phyloP scores from a whole-genome alignment of 2,888 invertebrate species.

The Pheosia tremula region DNA sequence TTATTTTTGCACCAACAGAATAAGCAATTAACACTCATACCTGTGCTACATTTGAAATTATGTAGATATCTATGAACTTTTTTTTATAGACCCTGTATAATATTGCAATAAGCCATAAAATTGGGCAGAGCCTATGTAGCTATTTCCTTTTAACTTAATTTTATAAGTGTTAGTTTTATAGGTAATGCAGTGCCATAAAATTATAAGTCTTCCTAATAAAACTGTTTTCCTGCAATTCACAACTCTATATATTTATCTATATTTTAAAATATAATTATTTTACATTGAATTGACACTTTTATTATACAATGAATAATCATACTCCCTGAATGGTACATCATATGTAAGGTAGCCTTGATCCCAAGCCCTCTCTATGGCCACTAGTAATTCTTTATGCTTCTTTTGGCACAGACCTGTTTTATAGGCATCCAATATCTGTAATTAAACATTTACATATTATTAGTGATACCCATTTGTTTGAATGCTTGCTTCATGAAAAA shows the following conservation, averaged over 20 bases:
- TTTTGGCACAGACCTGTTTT: slow-evolving; percentile 93
- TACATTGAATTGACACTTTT: slow-evolving; percentile 41
- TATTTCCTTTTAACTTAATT: too few relatives aligned
- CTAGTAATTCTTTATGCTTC: slow-evolving; percentile 89
- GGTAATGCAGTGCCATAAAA: slow-evolving; percentile 17
- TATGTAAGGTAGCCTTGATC: slow-evolving; percentile 92
- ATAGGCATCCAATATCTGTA: slow-evolving; percentile 85
- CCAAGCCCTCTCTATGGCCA: slow-evolving; percentile 92
- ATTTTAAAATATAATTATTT: slow-evolving; percentile 23
- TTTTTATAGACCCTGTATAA: too few relatives aligned
- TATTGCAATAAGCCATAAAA: too few relatives aligned
- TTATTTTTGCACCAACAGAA: too few relatives aligned
- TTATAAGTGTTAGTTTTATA: background rate
- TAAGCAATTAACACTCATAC: too few relatives aligned
- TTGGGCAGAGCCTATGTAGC: too few relatives aligned
- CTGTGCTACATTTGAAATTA: too few relatives aligned
- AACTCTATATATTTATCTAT: slow-evolving; percentile 18
- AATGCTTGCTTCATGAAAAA: too few relatives aligned
- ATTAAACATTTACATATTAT: slow-evolving; percentile 24
- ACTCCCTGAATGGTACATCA: slow-evolving; percentile 93
- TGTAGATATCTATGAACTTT: too few relatives aligned
- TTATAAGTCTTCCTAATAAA: slow-evolving; percentile 13
- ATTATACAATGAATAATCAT: slow-evolving; percentile 92
- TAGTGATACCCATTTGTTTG: too few relatives aligned
- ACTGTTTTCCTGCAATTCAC: slow-evolving; percentile 23